Evolutionary conservation across 1,140 invertebrate species (phyloP).

Genomic region (Dryas iulia): DNA sequence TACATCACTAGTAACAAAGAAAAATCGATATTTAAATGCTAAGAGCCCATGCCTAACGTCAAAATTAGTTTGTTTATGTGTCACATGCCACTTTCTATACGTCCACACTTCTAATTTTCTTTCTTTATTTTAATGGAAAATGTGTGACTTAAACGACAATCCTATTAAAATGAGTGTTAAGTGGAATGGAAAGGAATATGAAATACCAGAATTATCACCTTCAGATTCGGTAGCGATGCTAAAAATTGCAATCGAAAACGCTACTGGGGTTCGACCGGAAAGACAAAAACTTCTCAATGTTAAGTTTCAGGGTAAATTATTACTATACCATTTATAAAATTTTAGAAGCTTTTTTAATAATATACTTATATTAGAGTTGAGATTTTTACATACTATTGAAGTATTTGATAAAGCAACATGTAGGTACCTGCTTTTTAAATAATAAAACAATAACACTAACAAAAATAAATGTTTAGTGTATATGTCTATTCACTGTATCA

Average conservation of each 20-base stretch:
- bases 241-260: slow-evolving; percentile 89
- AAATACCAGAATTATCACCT: slow-evolving; percentile 84
- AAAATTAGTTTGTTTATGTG: slow-evolving; percentile 44
- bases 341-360: not conserved
- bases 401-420: not conserved
- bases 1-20: not conserved
- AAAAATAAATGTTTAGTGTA: too few species aligned
- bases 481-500: too few species aligned
- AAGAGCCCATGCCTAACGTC: slow-evolving; percentile 12
- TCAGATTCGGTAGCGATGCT: slow-evolving; percentile 88
- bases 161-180: slow-evolving; percentile 86
- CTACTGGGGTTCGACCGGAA: slow-evolving; percentile 92
- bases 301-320: slow-evolving; percentile 89
- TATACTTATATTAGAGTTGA: not conserved
- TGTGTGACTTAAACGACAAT: slow-evolving; percentile 74
- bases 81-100: slow-evolving; percentile 26
- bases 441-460: not conserved
- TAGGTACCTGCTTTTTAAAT: not conserved
- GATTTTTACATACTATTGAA: not conserved
- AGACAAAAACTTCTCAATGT: slow-evolving; percentile 96
- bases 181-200: slow-evolving; percentile 95
- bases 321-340: not conserved
- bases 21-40: not conserved
- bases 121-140: slow-evolving; percentile 51
- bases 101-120: slow-evolving; percentile 29